A percentile compares a stretch with the other conserved stretches of the same genome.
These are phyloP conservation scores for Pygoscelis adeliae DNA, from an alignment of 2,113 vertebrate species.

Conservation along the genomic window DNA sequence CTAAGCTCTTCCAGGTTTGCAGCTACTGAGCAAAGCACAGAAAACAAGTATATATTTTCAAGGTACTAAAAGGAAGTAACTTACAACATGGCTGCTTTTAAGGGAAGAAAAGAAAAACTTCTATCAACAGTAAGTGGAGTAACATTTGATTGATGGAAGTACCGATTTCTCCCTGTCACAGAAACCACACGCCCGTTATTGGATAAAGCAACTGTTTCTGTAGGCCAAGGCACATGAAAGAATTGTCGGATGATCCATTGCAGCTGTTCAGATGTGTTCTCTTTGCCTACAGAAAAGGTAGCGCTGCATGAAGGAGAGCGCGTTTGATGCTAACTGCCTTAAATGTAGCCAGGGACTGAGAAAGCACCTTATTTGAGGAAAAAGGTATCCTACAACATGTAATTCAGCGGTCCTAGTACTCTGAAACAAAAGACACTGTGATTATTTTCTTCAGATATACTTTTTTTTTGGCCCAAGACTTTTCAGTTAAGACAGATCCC, in stretches of 20 bases:
- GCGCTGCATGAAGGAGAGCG: not conserved
- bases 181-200: not conserved
- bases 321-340: not conserved
- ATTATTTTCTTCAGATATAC: not conserved
- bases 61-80: not conserved
- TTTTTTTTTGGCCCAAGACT: not conserved
- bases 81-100: not conserved
- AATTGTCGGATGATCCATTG: not conserved
- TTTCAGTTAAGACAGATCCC: not conserved
- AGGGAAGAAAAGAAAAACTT: not conserved
- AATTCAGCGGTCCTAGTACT: not conserved
- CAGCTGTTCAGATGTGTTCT: not conserved
- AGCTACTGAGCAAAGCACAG: not conserved
- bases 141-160: not conserved
- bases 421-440: not conserved
- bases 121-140: not conserved
- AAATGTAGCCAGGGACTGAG: not conserved
- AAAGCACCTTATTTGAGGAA: not conserved
- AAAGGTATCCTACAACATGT: not conserved
- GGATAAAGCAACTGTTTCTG: not conserved
- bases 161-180: not conserved
- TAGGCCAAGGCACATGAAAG: not conserved
- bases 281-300: not conserved
- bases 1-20: not conserved
- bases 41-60: not conserved